Evolutionary conservation across 2,113 vertebrate species (phyloP), one percentile per base, ranked within the genome.

Genomic region (Saccopteryx bilineata): DNA sequence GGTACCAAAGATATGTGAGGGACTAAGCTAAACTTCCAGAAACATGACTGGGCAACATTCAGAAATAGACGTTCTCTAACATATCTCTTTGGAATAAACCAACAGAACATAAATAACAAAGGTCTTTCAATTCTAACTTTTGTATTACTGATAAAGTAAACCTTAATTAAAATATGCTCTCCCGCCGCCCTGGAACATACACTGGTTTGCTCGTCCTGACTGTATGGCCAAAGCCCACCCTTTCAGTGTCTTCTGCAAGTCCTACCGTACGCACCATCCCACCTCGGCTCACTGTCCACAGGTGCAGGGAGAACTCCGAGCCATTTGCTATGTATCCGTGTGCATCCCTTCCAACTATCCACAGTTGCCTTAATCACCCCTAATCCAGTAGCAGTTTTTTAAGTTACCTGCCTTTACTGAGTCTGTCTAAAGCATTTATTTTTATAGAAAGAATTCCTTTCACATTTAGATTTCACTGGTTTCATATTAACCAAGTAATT

Each of bases 31-130:
- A 84, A n/a, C 56, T 50, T 87, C 60, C 28, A 48, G 85, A 88
- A 68, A 79, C 18, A 18, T 0, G 14, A 54, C 79, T 54, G 14
- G 39, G 18, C 26, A 90, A 56, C 23, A 76, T 79, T 50, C 50
- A 90, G 18, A 74, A 74, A 68, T 18, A 8, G 33, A 9, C 28
- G 9, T 2, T 78, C 50, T 56, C 28, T 50, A 50, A 90, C 65
- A 24, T 23, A 23, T 12, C n/a, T 90, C 81, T 72, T 21, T 76
- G 61, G 48, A 95, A 90, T 48, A 84, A 96, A 52, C 19, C 14
- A 71, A 72, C 0, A 82, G 39, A 58, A 65, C 14, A 48, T 50
- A 50, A 85, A 28, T 6, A 63, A 63, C 1, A 3, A 54, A 74
- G 28, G 46, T 13, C 66, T 85, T 74, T 60, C 33, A 12, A 48